phyloP scores from a whole-genome alignment of 2,888 invertebrate genomes.

The Argyresthia goedartella region DNA sequence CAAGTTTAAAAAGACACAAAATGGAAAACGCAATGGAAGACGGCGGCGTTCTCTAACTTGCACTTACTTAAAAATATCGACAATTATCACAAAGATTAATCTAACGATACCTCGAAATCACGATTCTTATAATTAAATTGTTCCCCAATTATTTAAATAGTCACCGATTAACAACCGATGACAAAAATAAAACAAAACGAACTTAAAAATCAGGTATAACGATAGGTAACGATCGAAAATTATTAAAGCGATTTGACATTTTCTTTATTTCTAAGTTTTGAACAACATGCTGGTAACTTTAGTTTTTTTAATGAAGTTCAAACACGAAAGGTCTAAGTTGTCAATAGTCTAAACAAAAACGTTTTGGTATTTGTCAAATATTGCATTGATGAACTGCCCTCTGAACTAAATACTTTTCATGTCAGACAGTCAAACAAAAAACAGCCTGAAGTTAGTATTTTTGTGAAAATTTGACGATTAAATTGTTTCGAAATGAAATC shows the following conservation, averaged over 20 bases:
- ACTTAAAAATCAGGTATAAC: conserved; percentile 59
- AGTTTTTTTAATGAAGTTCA: conserved; percentile 38
- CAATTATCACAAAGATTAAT: conserved; percentile 62
- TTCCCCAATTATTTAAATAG: conserved; percentile 53
- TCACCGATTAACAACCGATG: conserved; percentile 36
- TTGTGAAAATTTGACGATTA: neutral
- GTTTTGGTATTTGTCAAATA: conserved; percentile 6
- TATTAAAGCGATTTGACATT: conserved; percentile 56
- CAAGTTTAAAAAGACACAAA: conserved; percentile 26
- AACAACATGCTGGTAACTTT: conserved; percentile 67
- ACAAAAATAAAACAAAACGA: conserved; percentile 39
- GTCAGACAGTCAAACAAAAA: neutral
- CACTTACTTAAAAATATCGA: conserved; percentile 27
- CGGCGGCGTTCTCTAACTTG: conserved; percentile 28
- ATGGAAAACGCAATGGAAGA: conserved; percentile 62
- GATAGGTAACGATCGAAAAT: conserved; percentile 61
- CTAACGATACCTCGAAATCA: conserved; percentile 62
- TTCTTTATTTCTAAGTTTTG: conserved; percentile 49
- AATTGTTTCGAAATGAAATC: no score
- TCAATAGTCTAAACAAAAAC: neutral
- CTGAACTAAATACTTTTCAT: no score
- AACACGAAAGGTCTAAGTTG: conserved; percentile 13
- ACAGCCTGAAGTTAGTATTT: neutral
- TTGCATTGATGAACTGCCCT: conserved; percentile 23
- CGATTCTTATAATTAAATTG: conserved; percentile 63